A percentile compares a stretch with the other conserved stretches of the same genome.
Evolutionary conservation across 2,113 vertebrate species (phyloP).

Genomic region (Otolemur garnettii): DNA sequence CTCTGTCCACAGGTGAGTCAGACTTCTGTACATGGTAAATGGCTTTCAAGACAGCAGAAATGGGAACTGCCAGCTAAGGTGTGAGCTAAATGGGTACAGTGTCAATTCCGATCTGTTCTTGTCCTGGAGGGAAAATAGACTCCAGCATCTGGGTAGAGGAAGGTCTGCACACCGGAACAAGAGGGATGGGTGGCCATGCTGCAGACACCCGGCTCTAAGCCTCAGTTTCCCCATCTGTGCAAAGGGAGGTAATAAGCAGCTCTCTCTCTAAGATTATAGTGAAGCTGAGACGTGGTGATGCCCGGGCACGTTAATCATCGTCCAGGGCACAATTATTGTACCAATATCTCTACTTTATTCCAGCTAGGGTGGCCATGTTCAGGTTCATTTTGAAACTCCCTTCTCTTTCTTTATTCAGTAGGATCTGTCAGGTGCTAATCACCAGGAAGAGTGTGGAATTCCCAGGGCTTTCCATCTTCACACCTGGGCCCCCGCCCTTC

Average conservation of each 20-base stretch:
- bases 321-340: background rate
- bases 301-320: no score
- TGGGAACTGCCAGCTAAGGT: background rate
- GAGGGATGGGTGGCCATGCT: background rate
- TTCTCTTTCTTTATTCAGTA: background rate
- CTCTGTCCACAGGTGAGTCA: conserved; percentile 1
- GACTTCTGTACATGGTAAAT: background rate
- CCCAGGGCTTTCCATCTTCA: background rate
- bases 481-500: background rate
- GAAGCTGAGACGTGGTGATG: background rate
- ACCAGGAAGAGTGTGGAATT: background rate
- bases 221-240: background rate
- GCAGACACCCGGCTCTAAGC: background rate
- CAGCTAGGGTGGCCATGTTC: background rate
- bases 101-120: background rate
- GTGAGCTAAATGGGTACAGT: background rate
- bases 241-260: background rate
- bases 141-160: background rate
- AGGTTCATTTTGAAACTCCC: conserved; percentile 18
- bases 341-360: conserved; percentile 26
- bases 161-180: background rate
- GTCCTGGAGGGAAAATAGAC: background rate
- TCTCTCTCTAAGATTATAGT: background rate
- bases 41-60: background rate
- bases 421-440: background rate